Conservation (phyloP, 1,140 invertebrate genomes). For the Mamestra configurata region DNA sequence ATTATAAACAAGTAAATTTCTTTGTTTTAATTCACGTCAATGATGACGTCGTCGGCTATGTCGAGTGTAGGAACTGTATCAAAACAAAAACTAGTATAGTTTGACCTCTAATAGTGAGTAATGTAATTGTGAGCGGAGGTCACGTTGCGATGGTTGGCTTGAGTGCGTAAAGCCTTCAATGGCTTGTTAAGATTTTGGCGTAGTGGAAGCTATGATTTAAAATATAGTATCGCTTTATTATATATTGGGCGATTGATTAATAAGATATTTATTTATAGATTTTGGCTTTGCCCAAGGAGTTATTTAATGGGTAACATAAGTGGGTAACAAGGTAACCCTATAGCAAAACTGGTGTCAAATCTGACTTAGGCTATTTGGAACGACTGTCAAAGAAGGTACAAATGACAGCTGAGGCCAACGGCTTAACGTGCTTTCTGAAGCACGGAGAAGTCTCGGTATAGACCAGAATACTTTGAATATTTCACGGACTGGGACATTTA, state of each 20-base stretch:
- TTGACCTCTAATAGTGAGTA: not conserved
- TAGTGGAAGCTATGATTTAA: not conserved
- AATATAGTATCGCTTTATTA: not conserved
- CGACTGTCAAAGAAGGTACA: too few relatives aligned
- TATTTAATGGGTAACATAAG: too few relatives aligned
- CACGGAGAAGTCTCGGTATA: too few relatives aligned
- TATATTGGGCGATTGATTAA: not conserved
- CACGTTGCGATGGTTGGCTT: not conserved
- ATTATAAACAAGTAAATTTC: not conserved
- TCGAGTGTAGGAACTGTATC: conserved; percentile 8
- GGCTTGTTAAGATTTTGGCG: not conserved
- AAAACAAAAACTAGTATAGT: not conserved
- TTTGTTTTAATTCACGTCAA: not conserved
- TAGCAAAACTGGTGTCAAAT: too few relatives aligned
- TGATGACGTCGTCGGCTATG: not conserved
- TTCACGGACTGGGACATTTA: too few relatives aligned
- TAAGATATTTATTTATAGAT: too few relatives aligned
- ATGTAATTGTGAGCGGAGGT: not conserved
- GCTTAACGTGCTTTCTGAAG: not conserved
- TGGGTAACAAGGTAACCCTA: not conserved
- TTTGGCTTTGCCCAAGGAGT: too few relatives aligned
- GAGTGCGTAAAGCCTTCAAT: conserved; percentile 15
- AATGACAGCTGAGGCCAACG: too few relatives aligned
- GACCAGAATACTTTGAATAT: too few relatives aligned
- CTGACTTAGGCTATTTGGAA: too few relatives aligned